phyloP scores from a whole-genome alignment of 2,888 invertebrate genomes.

The Neoitamus cyanurus region DNA sequence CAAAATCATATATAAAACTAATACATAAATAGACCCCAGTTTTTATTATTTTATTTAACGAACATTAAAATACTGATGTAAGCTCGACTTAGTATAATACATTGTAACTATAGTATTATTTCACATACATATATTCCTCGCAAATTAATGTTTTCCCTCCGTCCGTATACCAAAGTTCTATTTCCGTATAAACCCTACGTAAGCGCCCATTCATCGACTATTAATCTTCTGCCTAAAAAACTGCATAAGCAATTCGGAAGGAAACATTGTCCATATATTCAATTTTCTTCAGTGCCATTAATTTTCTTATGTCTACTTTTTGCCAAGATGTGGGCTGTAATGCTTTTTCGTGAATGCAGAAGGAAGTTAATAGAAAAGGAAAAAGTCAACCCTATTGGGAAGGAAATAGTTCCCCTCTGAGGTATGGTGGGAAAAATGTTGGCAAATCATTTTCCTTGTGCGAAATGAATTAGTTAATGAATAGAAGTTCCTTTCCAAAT shows the following conservation, averaged over 20 bases:
- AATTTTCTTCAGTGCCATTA: not conserved
- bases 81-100: not conserved
- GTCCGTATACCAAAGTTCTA: not conserved
- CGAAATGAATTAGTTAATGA: not conserved
- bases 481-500: not conserved
- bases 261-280: conserved; percentile 12
- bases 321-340: not conserved
- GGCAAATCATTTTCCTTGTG: conserved; percentile 2
- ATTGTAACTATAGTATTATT: too few species aligned
- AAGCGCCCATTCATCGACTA: conserved; percentile 2
- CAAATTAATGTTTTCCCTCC: not conserved
- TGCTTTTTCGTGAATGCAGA: not conserved
- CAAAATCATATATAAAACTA: too few species aligned
- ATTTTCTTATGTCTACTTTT: conserved; percentile 18
- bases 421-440: not conserved
- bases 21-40: too few species aligned
- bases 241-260: not conserved
- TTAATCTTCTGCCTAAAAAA: conserved; percentile 11
- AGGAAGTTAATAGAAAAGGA: conserved; percentile 17
- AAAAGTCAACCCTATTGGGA: conserved; percentile 3
- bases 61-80: not conserved
- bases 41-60: too few species aligned
- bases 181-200: not conserved
- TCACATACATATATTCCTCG: not conserved
- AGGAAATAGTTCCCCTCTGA: not conserved